Evolutionary conservation across 2,888 invertebrate genomes (phyloP).

Genomic region (Cantharis nigra): DNA sequence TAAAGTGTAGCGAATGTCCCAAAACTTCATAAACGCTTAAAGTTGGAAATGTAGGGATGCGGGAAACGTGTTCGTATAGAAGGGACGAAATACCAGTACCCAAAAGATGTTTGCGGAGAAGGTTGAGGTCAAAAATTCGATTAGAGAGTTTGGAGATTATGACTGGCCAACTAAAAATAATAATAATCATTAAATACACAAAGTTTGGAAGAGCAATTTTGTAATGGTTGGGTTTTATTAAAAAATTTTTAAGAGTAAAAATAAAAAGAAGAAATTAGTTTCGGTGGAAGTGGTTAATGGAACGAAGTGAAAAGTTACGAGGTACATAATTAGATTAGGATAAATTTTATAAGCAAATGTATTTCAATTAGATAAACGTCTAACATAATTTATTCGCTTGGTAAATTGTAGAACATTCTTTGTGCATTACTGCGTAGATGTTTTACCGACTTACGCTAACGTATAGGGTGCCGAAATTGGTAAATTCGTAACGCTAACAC

Average conservation of each 20-base stretch:
- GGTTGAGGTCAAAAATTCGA: conserved; percentile 2
- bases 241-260: not conserved
- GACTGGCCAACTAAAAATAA: not conserved
- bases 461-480: conserved; percentile 57
- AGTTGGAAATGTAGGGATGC: not conserved
- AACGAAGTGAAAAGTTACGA: not conserved
- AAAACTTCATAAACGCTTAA: not conserved
- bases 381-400: conserved; percentile 50
- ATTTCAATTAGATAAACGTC: conserved; percentile 54
- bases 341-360: conserved; percentile 35
- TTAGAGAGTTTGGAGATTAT: not conserved
- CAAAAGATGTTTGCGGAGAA: not conserved
- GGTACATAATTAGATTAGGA: conserved; percentile 10
- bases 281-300: not conserved
- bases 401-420: conserved; percentile 49
- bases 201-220: not conserved
- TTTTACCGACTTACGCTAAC: conserved; percentile 47
- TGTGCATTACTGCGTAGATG: conserved; percentile 51
- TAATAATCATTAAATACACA: not conserved
- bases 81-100: not conserved
- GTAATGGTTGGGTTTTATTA: not conserved
- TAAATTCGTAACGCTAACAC: conserved; percentile 59
- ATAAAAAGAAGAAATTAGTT: not conserved
- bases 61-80: not conserved
- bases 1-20: not conserved